Conservation (phyloP, 2,888 invertebrate species). For the Acanthococcus lagerstroemiae region DNA sequence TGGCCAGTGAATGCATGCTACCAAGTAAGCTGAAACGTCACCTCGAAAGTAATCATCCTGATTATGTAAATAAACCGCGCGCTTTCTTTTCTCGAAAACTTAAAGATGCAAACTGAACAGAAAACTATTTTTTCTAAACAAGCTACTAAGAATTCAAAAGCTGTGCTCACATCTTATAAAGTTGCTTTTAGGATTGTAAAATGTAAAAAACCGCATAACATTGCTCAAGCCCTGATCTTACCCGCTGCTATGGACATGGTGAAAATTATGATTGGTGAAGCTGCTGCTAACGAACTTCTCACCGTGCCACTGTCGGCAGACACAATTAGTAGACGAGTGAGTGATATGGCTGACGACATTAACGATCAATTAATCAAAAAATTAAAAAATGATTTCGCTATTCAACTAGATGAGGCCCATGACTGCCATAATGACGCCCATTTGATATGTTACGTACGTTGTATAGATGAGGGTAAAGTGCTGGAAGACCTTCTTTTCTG, state of each 20-base stretch:
- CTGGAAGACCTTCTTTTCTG: no score
- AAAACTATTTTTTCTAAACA: conserved; percentile 31
- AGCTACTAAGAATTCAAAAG: conserved; percentile 30
- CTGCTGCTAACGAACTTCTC: conserved; percentile 33
- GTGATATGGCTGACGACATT: conserved; percentile 33
- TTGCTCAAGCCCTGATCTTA: conserved; percentile 37
- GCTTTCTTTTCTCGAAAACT: conserved; percentile 14
- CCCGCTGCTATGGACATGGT: conserved; percentile 37
- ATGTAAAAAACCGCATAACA: conserved; percentile 36
- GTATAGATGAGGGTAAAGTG: conserved; percentile 16
- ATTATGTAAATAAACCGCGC: conserved; percentile 32
- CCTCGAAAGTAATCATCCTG: conserved; percentile 33
- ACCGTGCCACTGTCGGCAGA: conserved; percentile 36
- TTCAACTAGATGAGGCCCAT: conserved; percentile 15
- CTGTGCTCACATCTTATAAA: conserved; percentile 34
- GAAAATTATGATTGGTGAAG: conserved; percentile 36
- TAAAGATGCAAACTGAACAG: conserved; percentile 34
- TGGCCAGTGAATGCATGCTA: conserved; percentile 32
- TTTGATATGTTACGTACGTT: conserved; percentile 19
- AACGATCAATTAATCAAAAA: conserved; percentile 13
- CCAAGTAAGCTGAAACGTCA: conserved; percentile 34
- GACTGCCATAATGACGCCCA: conserved; percentile 19
- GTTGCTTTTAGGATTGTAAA: conserved; percentile 34
- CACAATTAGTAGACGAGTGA: conserved; percentile 35
- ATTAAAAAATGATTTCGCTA: conserved; percentile 10